Conservation (phyloP, 2,797 vertebrate genomes). For the Macropus fuliginosus region DNA sequence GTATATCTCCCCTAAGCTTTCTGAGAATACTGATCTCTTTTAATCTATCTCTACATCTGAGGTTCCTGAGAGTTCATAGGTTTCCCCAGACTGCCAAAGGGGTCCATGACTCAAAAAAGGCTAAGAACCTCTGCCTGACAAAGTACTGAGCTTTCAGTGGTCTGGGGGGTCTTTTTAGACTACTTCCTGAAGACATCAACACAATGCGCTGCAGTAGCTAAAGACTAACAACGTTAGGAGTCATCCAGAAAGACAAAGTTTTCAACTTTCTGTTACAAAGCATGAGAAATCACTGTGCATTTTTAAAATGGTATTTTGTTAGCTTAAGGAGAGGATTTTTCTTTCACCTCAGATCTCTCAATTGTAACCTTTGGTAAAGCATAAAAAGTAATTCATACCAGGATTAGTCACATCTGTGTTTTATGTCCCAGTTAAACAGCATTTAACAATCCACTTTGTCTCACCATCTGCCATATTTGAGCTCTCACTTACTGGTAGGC, state of each 20-base stretch:
- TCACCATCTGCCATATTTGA: slow-evolving; percentile 4
- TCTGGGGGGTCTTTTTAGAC: not conserved
- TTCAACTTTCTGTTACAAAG: not conserved
- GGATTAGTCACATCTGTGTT: slow-evolving; percentile 25
- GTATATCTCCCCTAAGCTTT: not conserved
- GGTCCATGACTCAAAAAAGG: not conserved
- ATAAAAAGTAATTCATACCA: not conserved
- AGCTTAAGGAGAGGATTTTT: not conserved
- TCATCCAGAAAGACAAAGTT: not conserved
- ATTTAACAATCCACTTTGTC: not conserved
- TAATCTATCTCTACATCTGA: not conserved
- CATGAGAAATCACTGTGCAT: not conserved
- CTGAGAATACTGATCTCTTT: not conserved
- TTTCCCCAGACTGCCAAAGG: not conserved
- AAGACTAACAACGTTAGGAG: not conserved
- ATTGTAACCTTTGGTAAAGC: not conserved
- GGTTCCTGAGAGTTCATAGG: not conserved
- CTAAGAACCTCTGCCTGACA: not conserved
- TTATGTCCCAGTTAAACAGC: not conserved
- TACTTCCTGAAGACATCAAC: not conserved
- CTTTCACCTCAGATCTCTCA: not conserved
- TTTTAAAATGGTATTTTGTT: slow-evolving; percentile 23
- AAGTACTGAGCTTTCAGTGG: not conserved
- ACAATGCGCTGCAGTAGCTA: not conserved
- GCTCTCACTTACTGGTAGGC: not conserved